Base-by-base conservation (phyloP, 2,113 vertebrate genomes). In the Chamaea fasciata region DNA sequence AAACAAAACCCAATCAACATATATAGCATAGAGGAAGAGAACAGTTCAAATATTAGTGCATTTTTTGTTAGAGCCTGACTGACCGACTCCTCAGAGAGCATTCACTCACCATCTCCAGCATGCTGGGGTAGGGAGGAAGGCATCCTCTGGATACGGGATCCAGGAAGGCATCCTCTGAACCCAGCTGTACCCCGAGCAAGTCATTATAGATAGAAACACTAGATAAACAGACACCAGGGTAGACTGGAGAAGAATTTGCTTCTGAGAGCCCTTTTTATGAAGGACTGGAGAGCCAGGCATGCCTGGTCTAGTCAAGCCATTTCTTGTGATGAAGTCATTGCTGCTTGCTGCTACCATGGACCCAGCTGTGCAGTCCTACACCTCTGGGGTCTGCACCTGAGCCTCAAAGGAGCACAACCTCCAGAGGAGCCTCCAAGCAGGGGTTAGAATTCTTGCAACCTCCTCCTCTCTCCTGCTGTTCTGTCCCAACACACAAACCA, bases 71-170 rank as follows among this genome's bases (percentile, higher is more conserved):
- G 24, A 74, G 3, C 41, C 64, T 78, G 56, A 11, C 10, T 9
- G 13, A 22, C 27, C 28, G 11, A 57, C 10, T 50, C 49, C 17
- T 70, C 60, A 81, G 69, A 59, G 30, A 10, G n/a, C 13, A 13
- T 41, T 53, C 15, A 55, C 8, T 11, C 31, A 42, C 20, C 9
- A 13, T 62, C 68, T 21, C 31, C 42, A 64, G 30, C 11, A 20
- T 1, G 2, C 18, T 67, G 13, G 16, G 3, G 1, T 14, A 20
- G 28, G 1, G 8, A 20, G 11, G 15, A 83, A 67, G 15, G 28
- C 47, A 44, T 62, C 18, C 9, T 59, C 35, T 91, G 56, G 20
- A 30, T 67, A 35, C 13, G 28, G 42, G 52, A 26, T 10, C 37
- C 37, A 39, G 37, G 37, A 39, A 39, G 37, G 37, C 37, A 39